Evolutionary conservation across 2,888 invertebrate genomes (phyloP).

Genomic region (Melanostoma mellinum): DNA sequence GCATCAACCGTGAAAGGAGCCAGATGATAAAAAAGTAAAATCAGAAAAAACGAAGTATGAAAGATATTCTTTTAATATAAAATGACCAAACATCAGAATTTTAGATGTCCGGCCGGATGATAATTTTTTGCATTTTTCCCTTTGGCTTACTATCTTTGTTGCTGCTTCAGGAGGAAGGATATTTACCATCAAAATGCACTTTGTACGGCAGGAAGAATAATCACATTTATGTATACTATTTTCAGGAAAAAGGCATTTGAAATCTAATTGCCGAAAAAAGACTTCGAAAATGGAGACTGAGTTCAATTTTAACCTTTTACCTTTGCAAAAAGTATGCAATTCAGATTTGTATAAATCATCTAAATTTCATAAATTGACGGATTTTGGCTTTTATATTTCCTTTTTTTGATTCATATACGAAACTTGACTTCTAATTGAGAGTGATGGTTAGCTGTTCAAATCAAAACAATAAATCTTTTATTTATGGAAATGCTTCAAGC

Average conservation of each 20-base stretch:
- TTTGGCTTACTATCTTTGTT: slow-evolving; percentile 65
- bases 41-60: slow-evolving; percentile 40
- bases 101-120: slow-evolving; percentile 72
- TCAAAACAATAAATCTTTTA: too few relatives aligned
- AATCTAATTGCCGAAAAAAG: slow-evolving; percentile 80
- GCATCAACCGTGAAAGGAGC: slow-evolving; percentile 69
- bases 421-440: slow-evolving; percentile 61
- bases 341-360: slow-evolving; percentile 36
- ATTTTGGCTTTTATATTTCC: slow-evolving; percentile 15
- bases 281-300: slow-evolving; percentile 62
- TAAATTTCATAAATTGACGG: slow-evolving; percentile 57
- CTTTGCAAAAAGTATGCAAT: slow-evolving; percentile 56
- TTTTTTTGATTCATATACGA: slow-evolving; percentile 20
- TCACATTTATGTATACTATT: slow-evolving; percentile 77
- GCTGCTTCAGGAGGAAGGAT: slow-evolving; percentile 56
- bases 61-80: slow-evolving; percentile 71
- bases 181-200: slow-evolving; percentile 69
- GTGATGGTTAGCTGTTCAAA: slow-evolving; percentile 33
- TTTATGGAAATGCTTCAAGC: too few relatives aligned
- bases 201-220: slow-evolving; percentile 77
- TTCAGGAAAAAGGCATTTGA: slow-evolving; percentile 80
- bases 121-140: slow-evolving; percentile 64
- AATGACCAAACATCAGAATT: slow-evolving; percentile 71
- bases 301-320: slow-evolving; percentile 46
- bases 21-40: slow-evolving; percentile 44